These are phyloP conservation scores for Allacma fusca DNA, from an alignment of 2,888 invertebrate genomes.

Conservation along the genomic window DNA sequence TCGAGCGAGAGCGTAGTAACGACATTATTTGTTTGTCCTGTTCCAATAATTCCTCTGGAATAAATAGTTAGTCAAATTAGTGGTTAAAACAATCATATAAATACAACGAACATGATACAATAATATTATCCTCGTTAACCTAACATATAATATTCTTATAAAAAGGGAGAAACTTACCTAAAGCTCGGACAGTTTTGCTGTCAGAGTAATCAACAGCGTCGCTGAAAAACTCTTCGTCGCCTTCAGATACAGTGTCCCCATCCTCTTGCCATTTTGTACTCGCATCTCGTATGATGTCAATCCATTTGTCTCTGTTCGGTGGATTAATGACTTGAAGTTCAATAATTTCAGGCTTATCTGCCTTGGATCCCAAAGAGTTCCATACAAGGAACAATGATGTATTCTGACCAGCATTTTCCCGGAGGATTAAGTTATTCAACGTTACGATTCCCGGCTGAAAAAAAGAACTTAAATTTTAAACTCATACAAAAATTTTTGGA, in stretches of 20 bases:
- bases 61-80: not conserved
- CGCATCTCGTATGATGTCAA: conserved; percentile 73
- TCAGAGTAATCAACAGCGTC: conserved; percentile 58
- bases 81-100: conserved; percentile 1
- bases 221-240: conserved; percentile 52
- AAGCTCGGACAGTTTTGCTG: conserved; percentile 54
- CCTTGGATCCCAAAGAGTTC: conserved; percentile 75
- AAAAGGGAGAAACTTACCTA: conserved; percentile 45
- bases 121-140: too few relatives aligned
- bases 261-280: conserved; percentile 57
- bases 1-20: conserved; percentile 53
- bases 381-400: conserved; percentile 87
- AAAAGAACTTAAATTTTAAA: conserved; percentile 62
- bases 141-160: not conserved
- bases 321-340: conserved; percentile 86
- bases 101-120: too few relatives aligned
- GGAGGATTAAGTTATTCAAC: conserved; percentile 86
- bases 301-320: conserved; percentile 90
- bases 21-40: conserved; percentile 58
- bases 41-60: conserved; percentile 60
- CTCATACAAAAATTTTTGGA: too few relatives aligned
- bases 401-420: conserved; percentile 88
- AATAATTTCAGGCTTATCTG: conserved; percentile 94
- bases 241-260: conserved; percentile 57
- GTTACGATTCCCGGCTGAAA: conserved; percentile 88